Conservation (phyloP, 2,797 vertebrate species). For the Manis javanica region DNA sequence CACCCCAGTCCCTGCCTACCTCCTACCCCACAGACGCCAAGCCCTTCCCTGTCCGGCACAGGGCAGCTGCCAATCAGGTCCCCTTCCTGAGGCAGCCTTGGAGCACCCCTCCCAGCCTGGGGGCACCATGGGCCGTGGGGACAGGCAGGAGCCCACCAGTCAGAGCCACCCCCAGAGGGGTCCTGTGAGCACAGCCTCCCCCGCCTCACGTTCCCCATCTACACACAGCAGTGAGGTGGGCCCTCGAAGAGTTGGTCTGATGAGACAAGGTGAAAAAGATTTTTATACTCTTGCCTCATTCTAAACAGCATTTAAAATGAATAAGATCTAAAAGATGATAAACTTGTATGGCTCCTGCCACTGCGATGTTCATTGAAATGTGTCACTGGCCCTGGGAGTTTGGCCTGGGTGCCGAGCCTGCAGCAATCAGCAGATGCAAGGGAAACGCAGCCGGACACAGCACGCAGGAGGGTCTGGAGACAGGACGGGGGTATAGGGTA, state of each 20-base stretch:
- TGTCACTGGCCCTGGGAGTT: no score
- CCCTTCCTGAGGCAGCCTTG: background rate
- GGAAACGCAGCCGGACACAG: background rate
- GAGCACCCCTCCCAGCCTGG: background rate
- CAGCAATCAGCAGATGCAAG: accelerated
- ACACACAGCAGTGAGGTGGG: background rate
- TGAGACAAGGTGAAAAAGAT: background rate
- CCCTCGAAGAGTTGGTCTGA: background rate
- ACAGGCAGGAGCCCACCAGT: background rate
- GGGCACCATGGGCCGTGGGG: background rate
- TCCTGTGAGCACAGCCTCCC: no score
- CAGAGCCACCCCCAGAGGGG: background rate
- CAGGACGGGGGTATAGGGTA: accelerated
- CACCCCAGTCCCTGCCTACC: background rate
- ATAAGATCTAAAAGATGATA: no score
- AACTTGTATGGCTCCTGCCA: no score
- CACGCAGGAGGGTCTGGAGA: accelerated
- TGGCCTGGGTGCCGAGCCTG: no score
- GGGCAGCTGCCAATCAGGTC: no score
- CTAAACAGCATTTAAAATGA: no score
- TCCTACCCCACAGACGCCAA: no score
- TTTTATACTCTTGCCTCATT: no score
- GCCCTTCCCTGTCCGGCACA: no score
- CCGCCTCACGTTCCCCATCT: background rate
- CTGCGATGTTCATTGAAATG: no score